Conservation (phyloP, 2,888 invertebrate species). For the Andricus curvator region DNA sequence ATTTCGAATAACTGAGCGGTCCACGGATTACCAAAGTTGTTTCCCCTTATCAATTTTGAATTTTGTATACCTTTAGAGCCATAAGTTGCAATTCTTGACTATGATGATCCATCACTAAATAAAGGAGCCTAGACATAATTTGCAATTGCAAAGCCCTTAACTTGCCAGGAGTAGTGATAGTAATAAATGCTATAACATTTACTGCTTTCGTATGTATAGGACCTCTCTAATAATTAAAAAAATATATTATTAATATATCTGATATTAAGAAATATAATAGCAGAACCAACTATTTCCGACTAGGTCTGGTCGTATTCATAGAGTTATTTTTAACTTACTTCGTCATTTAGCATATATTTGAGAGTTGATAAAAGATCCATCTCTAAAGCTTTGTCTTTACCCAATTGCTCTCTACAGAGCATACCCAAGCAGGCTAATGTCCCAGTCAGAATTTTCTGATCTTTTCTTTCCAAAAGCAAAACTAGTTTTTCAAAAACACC, state of each 20-base stretch:
- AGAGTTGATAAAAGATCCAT: slow-evolving; percentile 69
- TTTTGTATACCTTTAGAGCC: not conserved
- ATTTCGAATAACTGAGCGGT: no score
- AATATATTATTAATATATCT: not conserved
- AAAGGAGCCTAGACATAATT: not conserved
- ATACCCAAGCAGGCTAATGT: slow-evolving; percentile 71
- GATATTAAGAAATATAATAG: no score
- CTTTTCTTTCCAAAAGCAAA: slow-evolving; percentile 65
- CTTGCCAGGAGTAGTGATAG: slow-evolving; percentile 61
- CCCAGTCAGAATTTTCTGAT: slow-evolving; percentile 64
- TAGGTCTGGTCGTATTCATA: not conserved
- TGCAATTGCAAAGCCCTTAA: slow-evolving; percentile 55
- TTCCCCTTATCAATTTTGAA: not conserved
- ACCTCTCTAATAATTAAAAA: slow-evolving; percentile 55
- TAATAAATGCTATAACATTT: slow-evolving; percentile 60
- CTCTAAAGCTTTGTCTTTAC: slow-evolving; percentile 73
- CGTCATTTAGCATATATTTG: slow-evolving; percentile 68
- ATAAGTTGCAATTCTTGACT: not conserved
- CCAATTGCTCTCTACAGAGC: slow-evolving; percentile 70
- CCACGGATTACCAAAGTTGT: no score
- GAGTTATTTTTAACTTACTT: slow-evolving; percentile 60
- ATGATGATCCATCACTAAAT: not conserved
- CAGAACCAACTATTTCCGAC: no score
- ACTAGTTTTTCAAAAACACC: slow-evolving; percentile 73
- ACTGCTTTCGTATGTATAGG: slow-evolving; percentile 57